phyloP scores from a whole-genome alignment of 1,140 invertebrate species.

The Macrostomum lignano region DNA sequence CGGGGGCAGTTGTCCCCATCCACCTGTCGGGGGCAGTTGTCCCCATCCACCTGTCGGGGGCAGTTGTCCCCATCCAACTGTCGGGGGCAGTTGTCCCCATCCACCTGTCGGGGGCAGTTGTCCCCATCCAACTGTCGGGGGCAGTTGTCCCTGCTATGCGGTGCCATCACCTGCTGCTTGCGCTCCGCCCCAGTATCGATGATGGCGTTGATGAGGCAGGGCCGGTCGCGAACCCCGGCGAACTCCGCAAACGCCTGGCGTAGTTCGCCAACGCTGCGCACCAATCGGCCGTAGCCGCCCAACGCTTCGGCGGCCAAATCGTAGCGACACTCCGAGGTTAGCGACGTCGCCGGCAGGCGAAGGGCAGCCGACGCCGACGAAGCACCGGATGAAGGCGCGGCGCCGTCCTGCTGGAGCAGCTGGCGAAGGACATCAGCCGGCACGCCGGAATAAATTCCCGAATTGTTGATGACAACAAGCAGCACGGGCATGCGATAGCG shows the following conservation, averaged over 20 bases:
- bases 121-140: no score
- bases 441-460: slow-evolving; percentile 63
- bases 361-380: background rate
- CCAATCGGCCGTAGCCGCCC: slow-evolving; percentile 46
- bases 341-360: slow-evolving; percentile 44
- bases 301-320: slow-evolving; percentile 64
- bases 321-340: slow-evolving; percentile 48
- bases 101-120: no score
- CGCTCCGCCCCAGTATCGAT: slow-evolving; percentile 57
- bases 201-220: slow-evolving; percentile 60
- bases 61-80: no score
- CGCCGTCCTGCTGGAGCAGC: background rate
- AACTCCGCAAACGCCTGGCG: slow-evolving; percentile 37
- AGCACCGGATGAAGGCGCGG: background rate
- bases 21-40: no score
- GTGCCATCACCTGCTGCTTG: slow-evolving; percentile 52
- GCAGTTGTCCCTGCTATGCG: no score
- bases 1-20: no score
- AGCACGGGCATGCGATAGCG: slow-evolving; percentile 68
- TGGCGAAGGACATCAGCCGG: background rate
- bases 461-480: slow-evolving; percentile 74
- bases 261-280: slow-evolving; percentile 43
- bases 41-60: no score
- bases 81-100: no score
- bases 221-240: slow-evolving; percentile 36